Evolutionary conservation across 2,888 invertebrate species (phyloP).

Genomic region (Mechanitis messenoides): DNA sequence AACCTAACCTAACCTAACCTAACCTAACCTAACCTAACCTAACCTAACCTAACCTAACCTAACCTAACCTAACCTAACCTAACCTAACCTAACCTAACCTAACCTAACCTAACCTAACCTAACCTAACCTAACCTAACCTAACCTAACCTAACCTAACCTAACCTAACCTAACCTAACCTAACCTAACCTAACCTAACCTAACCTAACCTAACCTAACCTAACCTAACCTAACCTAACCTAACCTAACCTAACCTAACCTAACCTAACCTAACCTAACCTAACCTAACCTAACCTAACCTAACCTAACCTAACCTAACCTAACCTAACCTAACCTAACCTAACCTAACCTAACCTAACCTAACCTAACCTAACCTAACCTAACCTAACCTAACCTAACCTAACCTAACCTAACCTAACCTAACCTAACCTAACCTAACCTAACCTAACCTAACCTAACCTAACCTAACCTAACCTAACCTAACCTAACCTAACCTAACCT

Average conservation of each 20-base stretch:
- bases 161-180: constrained; percentile 31
- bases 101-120: constrained; percentile 31
- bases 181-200: constrained; percentile 28
- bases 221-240: constrained; percentile 30
- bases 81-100: too few relatives aligned
- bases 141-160: constrained; percentile 31
- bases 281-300: constrained; percentile 31
- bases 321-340: constrained; percentile 30
- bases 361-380: constrained; percentile 30
- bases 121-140: constrained; percentile 30
- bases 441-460: constrained; percentile 29
- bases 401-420: constrained; percentile 30
- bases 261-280: constrained; percentile 31
- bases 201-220: constrained; percentile 28
- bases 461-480: constrained; percentile 29
- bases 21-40: too few relatives aligned
- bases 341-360: constrained; percentile 30
- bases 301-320: constrained; percentile 30
- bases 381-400: constrained; percentile 29
- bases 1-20: too few relatives aligned
- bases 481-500: constrained; percentile 28
- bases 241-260: constrained; percentile 30
- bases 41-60: too few relatives aligned
- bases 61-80: too few relatives aligned
- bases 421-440: constrained; percentile 30